phyloP scores from a whole-genome alignment of 2,797 vertebrate species.

The Rhynchotus rufescens region DNA sequence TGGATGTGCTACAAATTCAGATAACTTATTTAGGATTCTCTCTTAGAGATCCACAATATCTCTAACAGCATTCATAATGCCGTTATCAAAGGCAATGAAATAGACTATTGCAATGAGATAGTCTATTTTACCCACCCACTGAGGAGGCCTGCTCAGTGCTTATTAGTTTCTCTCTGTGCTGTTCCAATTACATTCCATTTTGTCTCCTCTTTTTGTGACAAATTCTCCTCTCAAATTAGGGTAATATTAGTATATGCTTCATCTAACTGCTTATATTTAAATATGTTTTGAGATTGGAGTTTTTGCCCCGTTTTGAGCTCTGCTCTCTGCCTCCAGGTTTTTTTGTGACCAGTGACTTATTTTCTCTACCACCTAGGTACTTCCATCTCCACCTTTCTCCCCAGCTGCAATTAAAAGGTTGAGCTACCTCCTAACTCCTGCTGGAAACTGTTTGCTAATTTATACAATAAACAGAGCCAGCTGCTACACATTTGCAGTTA shows the following conservation, averaged over 20 bases:
- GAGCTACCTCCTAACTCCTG: neutral
- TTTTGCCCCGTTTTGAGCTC: neutral
- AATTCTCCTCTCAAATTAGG: neutral
- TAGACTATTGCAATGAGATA: neutral
- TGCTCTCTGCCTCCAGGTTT: neutral
- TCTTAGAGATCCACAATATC: neutral
- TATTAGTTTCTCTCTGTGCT: neutral
- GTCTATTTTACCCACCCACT: neutral
- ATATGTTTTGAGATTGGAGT: neutral
- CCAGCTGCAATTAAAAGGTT: neutral
- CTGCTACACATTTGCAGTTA: neutral
- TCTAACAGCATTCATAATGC: neutral
- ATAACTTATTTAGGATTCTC: neutral
- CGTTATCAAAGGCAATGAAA: neutral
- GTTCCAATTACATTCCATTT: neutral
- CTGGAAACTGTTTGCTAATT: neutral
- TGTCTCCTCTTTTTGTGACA: neutral
- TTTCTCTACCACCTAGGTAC: neutral
- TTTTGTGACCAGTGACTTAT: neutral
- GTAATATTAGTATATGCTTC: neutral
- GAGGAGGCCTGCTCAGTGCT: accelerated
- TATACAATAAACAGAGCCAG: neutral
- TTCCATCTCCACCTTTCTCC: neutral
- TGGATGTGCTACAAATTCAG: neutral
- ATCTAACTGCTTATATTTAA: neutral